Percentiles rank a stretch among this genome's conserved stretches.
Conservation (phyloP, 2,797 vertebrate genomes). For the Sebastes kiyomatsui region DNA sequence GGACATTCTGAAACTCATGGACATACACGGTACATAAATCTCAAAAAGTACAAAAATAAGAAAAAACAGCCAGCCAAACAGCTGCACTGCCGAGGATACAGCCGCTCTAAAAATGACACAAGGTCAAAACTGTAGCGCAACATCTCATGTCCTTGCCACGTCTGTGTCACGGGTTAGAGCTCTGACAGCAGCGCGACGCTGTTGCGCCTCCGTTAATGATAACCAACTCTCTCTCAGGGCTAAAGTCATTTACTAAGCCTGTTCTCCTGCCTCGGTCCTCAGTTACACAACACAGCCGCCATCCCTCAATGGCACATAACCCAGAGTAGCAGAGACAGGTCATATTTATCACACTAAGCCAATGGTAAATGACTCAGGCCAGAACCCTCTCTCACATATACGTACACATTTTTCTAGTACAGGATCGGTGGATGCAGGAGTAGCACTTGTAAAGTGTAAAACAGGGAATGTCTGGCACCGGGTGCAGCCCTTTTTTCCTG, state of each 20-base stretch:
- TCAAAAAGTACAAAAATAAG: conserved; percentile 25
- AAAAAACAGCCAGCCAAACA: conserved; percentile 26
- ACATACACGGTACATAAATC: conserved; percentile 34
- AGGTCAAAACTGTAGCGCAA: conserved; percentile 35
- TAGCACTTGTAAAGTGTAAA: conserved; percentile 20
- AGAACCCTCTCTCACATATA: conserved; percentile 9
- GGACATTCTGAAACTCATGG: conserved; percentile 10
- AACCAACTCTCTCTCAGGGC: conserved; percentile 66
- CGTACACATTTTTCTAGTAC: conserved; percentile 9
- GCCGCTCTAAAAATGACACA: conserved; percentile 25
- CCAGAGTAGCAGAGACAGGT: conserved; percentile 58
- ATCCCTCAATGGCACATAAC: conserved; percentile 67
- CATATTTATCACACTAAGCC: conserved; percentile 70
- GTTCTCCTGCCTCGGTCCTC: conserved; percentile 54
- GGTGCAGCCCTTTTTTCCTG: background rate
- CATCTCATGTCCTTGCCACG: conserved; percentile 65
- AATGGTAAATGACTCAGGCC: conserved; percentile 57
- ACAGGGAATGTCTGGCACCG: background rate
- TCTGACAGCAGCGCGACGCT: conserved; percentile 44
- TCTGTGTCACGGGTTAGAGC: conserved; percentile 40
- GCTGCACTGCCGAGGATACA: conserved; percentile 7
- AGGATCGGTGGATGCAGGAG: conserved; percentile 23
- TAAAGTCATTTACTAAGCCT: conserved; percentile 67
- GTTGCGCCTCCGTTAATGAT: conserved; percentile 62
- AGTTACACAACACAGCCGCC: conserved; percentile 62